Base-by-base conservation (phyloP, 2,888 invertebrate genomes). In the Tachina fera region DNA sequence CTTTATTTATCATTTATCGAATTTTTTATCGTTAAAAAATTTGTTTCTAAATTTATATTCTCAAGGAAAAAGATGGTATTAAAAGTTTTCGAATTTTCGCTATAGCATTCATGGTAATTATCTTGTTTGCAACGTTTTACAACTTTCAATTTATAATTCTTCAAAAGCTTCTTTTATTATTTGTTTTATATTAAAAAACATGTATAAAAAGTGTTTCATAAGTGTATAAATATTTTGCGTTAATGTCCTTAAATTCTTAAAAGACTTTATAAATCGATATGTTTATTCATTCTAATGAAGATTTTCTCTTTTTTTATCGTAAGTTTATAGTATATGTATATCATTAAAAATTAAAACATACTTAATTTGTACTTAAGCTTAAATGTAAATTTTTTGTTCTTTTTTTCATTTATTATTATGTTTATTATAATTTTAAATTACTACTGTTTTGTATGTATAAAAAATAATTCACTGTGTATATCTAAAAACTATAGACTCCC, bases 311-410 rank as follows among this genome's bases (percentile, higher is more conserved):
- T 58, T n/a, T 68, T 56, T n/a, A 43, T 9, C 9, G 31, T 81
- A 68, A 61, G 31, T 53, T 68, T 75, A 72, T 61, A 3, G 16
- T 47, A 16, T 72, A 43, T 67, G 16, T 75, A 45, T 58, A 77
- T 47, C 60, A 72, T 60, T 47, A 31, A 45, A 47, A 47, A 43
- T 45, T 72, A 72, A 81, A 71, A 82, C 70, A 79, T 82, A 76
- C 76, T 83, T 76, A 67, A 83, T 86, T 86, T 86, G 86, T 86
- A 86, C 86, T 86, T 83, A 86, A 86, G 49, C 79, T 79, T 86
- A 86, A 11, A 43, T 81, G 9, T 65, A 72, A n/a, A 72, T 60
- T 56, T 31, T 31, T 31, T 31, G 31, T 65, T 63, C 58, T 53
- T 43, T 49, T 5, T 19, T 71, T 79, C 47, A 19, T 45, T 63